Conservation (phyloP, 2,888 invertebrate genomes). For the Meliscaeva auricollis region DNA sequence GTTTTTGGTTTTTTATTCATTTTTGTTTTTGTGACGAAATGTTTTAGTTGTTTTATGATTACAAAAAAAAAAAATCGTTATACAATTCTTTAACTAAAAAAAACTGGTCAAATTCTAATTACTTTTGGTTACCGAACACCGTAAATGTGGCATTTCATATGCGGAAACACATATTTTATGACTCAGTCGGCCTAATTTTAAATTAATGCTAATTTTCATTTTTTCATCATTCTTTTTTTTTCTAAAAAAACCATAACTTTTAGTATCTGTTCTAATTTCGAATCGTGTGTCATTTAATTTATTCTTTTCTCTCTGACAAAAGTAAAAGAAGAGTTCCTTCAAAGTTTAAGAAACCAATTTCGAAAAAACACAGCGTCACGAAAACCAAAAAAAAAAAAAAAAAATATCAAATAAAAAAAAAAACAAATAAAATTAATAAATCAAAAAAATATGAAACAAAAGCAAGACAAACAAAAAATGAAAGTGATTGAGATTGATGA, state of each 20-base stretch:
- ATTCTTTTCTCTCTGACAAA: conserved; percentile 2
- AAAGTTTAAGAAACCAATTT: conserved; percentile 2
- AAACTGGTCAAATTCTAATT: background rate
- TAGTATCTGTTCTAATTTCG: conserved; percentile 3
- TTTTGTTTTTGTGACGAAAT: too few relatives aligned
- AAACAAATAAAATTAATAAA: conserved; percentile 35
- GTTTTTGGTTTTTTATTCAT: too few relatives aligned
- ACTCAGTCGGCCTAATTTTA: conserved; percentile 23
- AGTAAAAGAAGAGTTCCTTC: background rate
- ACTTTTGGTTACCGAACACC: background rate
- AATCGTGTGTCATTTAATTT: conserved; percentile 34
- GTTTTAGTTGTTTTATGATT: too few relatives aligned
- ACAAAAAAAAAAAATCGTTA: background rate
- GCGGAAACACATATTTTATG: conserved; percentile 26
- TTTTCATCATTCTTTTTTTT: background rate
- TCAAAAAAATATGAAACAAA: conserved; percentile 38
- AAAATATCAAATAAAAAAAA: conserved; percentile 10
- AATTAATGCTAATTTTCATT: background rate
- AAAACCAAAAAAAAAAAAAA: conserved; percentile 8
- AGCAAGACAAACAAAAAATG: conserved; percentile 15
- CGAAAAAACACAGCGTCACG: conserved; percentile 10
- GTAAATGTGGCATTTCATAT: conserved; percentile 4
- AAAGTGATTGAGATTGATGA: conserved; percentile 66
- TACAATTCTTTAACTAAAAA: too few relatives aligned
- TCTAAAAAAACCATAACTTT: background rate